Percentiles rank a stretch among this genome's conserved stretches.
These are phyloP conservation scores for Rhingia campestris DNA, from an alignment of 2,888 invertebrate genomes.

Conservation along the genomic window DNA sequence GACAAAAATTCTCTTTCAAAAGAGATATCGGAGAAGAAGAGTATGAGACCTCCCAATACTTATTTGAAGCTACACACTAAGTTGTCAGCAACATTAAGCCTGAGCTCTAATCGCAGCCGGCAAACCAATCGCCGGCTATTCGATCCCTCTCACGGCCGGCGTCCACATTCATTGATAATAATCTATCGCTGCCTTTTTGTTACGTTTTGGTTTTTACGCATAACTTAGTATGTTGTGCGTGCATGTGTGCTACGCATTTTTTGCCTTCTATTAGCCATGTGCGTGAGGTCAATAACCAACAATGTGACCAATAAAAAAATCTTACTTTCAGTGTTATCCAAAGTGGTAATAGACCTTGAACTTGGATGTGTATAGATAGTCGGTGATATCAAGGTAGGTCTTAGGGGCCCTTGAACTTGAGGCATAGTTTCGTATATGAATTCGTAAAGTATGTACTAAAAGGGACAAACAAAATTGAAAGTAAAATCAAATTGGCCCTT, in stretches of 20 bases:
- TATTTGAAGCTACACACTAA: background rate
- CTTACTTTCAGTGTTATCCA: background rate
- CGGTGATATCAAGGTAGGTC: background rate
- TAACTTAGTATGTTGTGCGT: constrained; percentile 21
- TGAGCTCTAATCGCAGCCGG: background rate
- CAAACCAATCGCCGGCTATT: background rate
- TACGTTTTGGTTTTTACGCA: too few species aligned
- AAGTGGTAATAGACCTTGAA: constrained; percentile 1
- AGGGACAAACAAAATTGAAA: constrained; percentile 21
- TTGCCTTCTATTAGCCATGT: constrained; percentile 10
- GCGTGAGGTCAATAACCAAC: constrained; percentile 43
- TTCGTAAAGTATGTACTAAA: too few species aligned
- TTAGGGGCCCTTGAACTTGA: too few species aligned
- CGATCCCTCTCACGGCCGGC: constrained; percentile 16
- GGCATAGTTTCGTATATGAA: too few species aligned
- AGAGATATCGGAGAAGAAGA: background rate
- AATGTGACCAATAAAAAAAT: background rate
- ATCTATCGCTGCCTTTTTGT: too few species aligned
- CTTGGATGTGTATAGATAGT: background rate
- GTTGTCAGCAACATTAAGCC: constrained; percentile 26
- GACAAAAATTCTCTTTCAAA: constrained; percentile 17
- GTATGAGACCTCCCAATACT: background rate
- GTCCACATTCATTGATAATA: background rate
- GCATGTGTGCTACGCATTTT: background rate
- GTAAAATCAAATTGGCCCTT: background rate